Evolutionary conservation across 2,797 vertebrate genomes (phyloP), one percentile per base, ranked within the genome.

Genomic region (Anabacerthia variegaticeps): DNA sequence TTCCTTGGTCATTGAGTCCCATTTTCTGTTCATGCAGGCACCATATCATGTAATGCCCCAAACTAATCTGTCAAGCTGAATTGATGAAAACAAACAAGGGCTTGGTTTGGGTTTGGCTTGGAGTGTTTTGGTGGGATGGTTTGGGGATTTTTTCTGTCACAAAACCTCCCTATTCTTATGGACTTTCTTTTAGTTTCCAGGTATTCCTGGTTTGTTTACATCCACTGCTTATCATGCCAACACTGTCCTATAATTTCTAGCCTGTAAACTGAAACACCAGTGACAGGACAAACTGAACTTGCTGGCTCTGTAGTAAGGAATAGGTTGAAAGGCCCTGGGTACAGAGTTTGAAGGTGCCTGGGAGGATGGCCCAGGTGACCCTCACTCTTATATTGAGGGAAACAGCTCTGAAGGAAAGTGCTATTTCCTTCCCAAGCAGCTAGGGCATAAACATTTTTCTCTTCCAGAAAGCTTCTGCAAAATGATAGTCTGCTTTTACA

Each of bases 401-500:
- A 71, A 39, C 18, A 39, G 52, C 59, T 89, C 80, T 65, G 34
- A 44, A 80, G 43, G 41, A 61, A 82, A 90, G 65, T 41, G 30
- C 41, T 73, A n/a, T 59, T 94, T 82, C 69, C 22, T 83, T 89
- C 62, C 54, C 30, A 62, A 82, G 56, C 51, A 94, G 54, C 37
- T 48, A 62, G 17, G 34, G 19, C 24, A 54, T 71, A 95, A 94
- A 93, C 48, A 88, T 89, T 94, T 92, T 94, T 88, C 84, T 90
- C 49, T 84, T 96, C 72, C 65, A 95, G 80, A 95, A 94, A 93
- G 65, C 83, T 79, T 79, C 44, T 92, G 82, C 85, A 92, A 95
- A 95, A 94, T 0, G n/a, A 90, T 88, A 88, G 93, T 86, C 95
- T 94, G 91, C 74, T 95, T 80, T 96, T 92, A 86, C 92, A 95